Conservation (phyloP, 2,888 invertebrate species). For the Papilio elwesi region DNA sequence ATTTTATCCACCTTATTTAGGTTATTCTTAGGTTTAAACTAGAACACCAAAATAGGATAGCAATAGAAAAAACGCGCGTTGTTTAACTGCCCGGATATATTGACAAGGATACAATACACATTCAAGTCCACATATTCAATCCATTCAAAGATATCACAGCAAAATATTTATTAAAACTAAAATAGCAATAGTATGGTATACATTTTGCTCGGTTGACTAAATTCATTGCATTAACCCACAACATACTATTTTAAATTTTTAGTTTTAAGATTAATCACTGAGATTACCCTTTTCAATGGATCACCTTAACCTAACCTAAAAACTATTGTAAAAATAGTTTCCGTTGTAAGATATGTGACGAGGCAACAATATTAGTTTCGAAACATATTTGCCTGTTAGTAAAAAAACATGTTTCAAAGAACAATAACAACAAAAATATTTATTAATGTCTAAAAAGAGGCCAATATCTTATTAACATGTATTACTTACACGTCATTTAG, state of each 20-base stretch:
- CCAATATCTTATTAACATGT: too few relatives aligned
- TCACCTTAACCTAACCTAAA: constrained; percentile 27
- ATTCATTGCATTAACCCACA: not conserved
- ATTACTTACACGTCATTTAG: constrained; percentile 60
- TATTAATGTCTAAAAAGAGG: not conserved
- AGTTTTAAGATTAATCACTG: constrained; percentile 21
- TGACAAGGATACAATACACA: not conserved
- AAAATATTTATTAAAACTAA: constrained; percentile 30
- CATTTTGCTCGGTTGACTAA: not conserved
- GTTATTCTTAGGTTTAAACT: too few relatives aligned
- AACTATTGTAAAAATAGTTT: constrained; percentile 4
- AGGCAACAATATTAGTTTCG: not conserved
- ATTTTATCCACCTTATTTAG: too few relatives aligned
- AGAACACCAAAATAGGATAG: too few relatives aligned
- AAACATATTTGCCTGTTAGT: not conserved
- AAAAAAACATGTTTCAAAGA: not conserved
- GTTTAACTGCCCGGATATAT: not conserved
- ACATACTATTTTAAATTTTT: not conserved
- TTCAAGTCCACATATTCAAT: constrained; percentile 26
- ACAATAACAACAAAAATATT: not conserved
- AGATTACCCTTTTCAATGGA: constrained; percentile 15
- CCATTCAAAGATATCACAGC: constrained; percentile 48
- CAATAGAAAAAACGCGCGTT: too few relatives aligned
- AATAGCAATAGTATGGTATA: not conserved
- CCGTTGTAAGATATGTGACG: constrained; percentile 27